Conservation (phyloP, 2,113 vertebrate genomes). For the Nycticryphes semicollaris region DNA sequence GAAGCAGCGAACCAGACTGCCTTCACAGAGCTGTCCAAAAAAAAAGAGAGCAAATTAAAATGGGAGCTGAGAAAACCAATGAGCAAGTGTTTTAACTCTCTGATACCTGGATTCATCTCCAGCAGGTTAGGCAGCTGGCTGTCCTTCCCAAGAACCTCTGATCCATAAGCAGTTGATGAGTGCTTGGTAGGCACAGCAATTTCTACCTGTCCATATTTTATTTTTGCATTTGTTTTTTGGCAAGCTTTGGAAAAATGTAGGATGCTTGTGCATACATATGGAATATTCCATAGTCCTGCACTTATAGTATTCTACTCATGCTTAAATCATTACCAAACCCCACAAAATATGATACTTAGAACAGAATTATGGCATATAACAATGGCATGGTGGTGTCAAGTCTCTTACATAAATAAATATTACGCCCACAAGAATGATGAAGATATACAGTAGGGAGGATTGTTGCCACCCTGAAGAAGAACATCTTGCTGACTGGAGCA, state of each 20-base stretch:
- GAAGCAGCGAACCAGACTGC: constrained; percentile 84
- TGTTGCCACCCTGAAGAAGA: neutral
- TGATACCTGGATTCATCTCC: constrained; percentile 72
- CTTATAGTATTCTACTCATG: neutral
- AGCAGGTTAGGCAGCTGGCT: constrained; percentile 28
- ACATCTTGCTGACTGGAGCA: neutral
- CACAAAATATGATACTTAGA: neutral
- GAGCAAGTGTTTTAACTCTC: constrained; percentile 82
- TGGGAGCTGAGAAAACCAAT: constrained; percentile 80
- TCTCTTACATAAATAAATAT: neutral
- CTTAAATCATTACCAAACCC: neutral
- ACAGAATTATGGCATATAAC: neutral
- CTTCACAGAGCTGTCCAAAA: constrained; percentile 86
- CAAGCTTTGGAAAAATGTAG: neutral
- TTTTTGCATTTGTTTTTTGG: neutral
- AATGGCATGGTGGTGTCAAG: neutral
- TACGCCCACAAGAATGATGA: neutral
- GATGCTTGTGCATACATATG: neutral
- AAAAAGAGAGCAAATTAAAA: constrained; percentile 84
- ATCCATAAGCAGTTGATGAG: neutral
- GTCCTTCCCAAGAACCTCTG: constrained; percentile 22
- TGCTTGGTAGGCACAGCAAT: neutral
- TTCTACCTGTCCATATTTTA: neutral
- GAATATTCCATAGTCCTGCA: constrained; percentile 11
- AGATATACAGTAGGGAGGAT: neutral